Conservation (phyloP, 2,797 vertebrate species). For the Podargus strigoides region DNA sequence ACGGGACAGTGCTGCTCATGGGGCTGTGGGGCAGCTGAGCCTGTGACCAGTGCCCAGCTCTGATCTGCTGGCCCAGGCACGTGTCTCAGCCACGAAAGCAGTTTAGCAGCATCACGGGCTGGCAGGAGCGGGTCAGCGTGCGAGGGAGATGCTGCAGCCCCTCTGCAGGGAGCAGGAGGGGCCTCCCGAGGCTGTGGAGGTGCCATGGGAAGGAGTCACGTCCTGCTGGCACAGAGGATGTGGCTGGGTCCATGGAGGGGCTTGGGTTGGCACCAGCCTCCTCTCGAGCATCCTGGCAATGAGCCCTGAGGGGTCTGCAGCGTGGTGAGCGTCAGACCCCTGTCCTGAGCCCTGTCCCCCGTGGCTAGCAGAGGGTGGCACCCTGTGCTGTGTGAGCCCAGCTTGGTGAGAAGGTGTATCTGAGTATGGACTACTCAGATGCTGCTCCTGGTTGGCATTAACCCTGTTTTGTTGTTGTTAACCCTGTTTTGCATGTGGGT, state of each 20-base stretch:
- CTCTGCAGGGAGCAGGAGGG: neutral
- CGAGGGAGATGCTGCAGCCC: neutral
- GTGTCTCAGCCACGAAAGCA: neutral
- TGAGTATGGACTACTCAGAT: neutral
- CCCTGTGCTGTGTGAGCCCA: neutral
- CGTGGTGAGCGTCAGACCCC: rapidly evolving
- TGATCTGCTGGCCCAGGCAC: neutral
- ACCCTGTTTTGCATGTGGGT: rapidly evolving
- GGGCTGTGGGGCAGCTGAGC: neutral
- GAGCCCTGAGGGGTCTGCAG: neutral
- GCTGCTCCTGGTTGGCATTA: neutral
- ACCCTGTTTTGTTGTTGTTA: neutral
- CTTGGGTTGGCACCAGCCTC: neutral
- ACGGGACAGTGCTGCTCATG: neutral
- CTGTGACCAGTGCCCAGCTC: neutral
- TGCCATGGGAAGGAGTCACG: rapidly evolving
- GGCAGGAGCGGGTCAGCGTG: neutral
- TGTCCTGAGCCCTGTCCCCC: neutral
- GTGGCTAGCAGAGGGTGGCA: neutral
- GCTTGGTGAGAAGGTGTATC: neutral
- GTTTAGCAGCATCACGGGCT: neutral
- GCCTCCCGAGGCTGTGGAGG: rapidly evolving
- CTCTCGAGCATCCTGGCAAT: neutral
- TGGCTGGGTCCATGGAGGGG: neutral
- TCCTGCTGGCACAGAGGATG: neutral